Evolutionary conservation across 2,797 vertebrate genomes (phyloP).

Genomic region (Parambassis ranga): DNA sequence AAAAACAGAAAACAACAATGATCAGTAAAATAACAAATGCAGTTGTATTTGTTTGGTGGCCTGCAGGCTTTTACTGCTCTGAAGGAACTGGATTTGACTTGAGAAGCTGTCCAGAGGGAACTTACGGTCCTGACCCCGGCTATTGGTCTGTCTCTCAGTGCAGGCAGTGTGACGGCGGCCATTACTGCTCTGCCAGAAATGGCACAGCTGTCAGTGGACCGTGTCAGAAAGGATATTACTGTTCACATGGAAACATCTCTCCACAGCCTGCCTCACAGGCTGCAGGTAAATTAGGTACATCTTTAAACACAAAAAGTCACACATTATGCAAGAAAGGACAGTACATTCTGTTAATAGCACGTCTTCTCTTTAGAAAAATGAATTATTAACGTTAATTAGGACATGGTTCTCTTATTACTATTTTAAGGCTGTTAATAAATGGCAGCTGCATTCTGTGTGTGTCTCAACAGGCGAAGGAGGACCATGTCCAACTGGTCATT

Average conservation of each 20-base stretch:
- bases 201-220: constrained; percentile 79
- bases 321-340: background rate
- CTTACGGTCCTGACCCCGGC: constrained; percentile 79
- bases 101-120: constrained; percentile 84
- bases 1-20: background rate
- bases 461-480: constrained; percentile 78
- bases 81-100: constrained; percentile 79
- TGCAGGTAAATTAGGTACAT: constrained; percentile 73
- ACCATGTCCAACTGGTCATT: constrained; percentile 86
- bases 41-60: constrained; percentile 16
- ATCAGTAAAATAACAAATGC: background rate
- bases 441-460: constrained; percentile 21
- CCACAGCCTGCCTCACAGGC: constrained; percentile 71
- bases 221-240: constrained; percentile 87
- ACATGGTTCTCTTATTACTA: background rate
- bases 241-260: constrained; percentile 76
- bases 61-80: constrained; percentile 88
- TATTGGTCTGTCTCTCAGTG: constrained; percentile 76
- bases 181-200: constrained; percentile 84
- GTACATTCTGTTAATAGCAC: background rate
- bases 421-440: constrained; percentile 20
- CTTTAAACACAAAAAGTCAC: background rate
- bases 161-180: constrained; percentile 82
- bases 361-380: background rate
- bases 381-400: background rate